Conservation (phyloP, 1,140 invertebrate genomes). For the Procambarus clarkii region DNA sequence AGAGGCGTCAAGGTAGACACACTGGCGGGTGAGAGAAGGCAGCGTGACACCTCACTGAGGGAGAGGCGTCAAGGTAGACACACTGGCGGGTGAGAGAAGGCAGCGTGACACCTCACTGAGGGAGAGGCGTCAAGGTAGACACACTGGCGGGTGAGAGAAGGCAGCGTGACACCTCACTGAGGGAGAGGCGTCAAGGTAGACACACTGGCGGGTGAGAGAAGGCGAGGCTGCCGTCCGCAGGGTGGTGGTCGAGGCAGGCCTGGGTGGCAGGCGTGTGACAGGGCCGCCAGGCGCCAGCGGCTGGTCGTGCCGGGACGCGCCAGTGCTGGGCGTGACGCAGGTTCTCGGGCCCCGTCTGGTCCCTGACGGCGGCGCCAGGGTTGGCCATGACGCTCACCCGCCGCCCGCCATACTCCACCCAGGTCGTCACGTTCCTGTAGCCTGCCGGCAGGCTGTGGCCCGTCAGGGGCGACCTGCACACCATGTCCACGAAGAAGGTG, state of each 20-base stretch:
- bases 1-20: background rate
- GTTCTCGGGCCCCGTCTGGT: constrained; percentile 74
- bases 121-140: background rate
- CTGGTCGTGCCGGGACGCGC: constrained; percentile 40
- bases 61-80: background rate
- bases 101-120: no score
- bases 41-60: no score
- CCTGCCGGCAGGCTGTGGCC: constrained; percentile 42
- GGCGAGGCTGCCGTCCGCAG: constrained; percentile 73
- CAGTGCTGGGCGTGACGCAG: constrained; percentile 72
- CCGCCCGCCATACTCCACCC: constrained; percentile 72
- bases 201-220: constrained; percentile 1
- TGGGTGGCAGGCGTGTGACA: constrained; percentile 72
- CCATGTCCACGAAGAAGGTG: constrained; percentile 21
- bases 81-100: background rate
- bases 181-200: background rate
- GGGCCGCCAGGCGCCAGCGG: constrained; percentile 58
- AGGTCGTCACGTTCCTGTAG: constrained; percentile 71
- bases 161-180: no score
- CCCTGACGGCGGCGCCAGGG: constrained; percentile 74
- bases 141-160: background rate
- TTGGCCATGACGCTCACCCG: constrained; percentile 73
- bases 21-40: background rate
- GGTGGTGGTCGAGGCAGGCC: constrained; percentile 74
- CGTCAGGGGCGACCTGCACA: constrained; percentile 14